Evolutionary conservation across 2,888 invertebrate species (phyloP), one percentile per base, ranked within the genome.

Genomic region (Entomobrya proxima): DNA sequence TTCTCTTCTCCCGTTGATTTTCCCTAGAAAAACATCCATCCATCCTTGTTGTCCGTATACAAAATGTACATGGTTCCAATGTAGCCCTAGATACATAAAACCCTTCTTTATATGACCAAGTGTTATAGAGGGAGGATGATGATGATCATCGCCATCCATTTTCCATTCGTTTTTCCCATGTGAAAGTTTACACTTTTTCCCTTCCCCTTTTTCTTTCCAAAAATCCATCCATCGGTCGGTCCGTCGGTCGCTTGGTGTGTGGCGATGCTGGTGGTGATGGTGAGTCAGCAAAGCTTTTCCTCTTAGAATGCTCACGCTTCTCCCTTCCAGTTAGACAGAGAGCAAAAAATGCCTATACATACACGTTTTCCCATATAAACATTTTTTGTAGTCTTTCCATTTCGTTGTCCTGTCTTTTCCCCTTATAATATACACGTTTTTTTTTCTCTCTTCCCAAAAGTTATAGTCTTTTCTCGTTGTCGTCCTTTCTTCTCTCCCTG

Each of bases 111-210:
- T 55, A 55, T 24, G 44, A 13, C 13, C 44, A 44, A 5, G 13
- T 44, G 44, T 13, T 15, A 44, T 55, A 77, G 61, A 13, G 58
- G 11, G 50, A 67, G 30, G 52, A 55, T 75, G 24, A 75, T 37
- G 55, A 75, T 75, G 37, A 75, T 69, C 24, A 40, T 44, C 21
- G 44, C 67, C 30, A 69, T 80, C 82, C 82, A 82, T 82, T 61
- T 61, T 61, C 61, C 61, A 32, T 61, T 61, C 58, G 9, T 61
- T 61, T 61, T 61, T 82, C 82, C 82, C 75, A 82, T 76, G 82
- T 82, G 82, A 82, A 82, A 82, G 82, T 82, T 82, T 82, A 82
- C 82, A 82, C 82, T 75, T 64, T 82, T 76, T 64, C 50, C 61
- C 61, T 55, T 47, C 55, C 61, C 37, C 64, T 58, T 82, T 64